Evolutionary conservation across 2,888 invertebrate genomes (phyloP).

Genomic region (Erebia epiphron): DNA sequence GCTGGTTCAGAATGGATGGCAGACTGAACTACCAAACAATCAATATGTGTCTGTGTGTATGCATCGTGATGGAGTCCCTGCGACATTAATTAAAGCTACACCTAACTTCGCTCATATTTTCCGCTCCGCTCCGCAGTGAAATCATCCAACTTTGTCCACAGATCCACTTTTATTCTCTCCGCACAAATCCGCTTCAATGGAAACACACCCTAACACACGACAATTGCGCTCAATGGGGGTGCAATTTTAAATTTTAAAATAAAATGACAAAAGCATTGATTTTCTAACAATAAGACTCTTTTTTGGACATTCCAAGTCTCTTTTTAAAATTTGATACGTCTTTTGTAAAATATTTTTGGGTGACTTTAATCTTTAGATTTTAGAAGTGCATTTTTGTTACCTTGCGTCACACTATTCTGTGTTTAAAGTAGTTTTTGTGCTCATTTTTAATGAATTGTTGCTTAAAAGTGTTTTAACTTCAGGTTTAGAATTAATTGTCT

Average conservation of each 20-base stretch:
- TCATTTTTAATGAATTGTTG: slow-evolving; percentile 35
- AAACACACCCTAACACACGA: slow-evolving; percentile 50
- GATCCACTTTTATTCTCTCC: too few relatives aligned
- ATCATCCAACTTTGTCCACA: too few relatives aligned
- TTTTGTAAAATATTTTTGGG: slow-evolving; percentile 25
- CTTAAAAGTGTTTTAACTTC: slow-evolving; percentile 38
- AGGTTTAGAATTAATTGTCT: slow-evolving; percentile 41
- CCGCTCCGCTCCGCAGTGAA: too few relatives aligned
- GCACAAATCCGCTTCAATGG: too few relatives aligned
- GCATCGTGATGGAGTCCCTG: too few relatives aligned
- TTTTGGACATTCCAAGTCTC: slow-evolving; percentile 37
- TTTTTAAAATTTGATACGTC: slow-evolving; percentile 39
- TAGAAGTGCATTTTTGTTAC: background rate
- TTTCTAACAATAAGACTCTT: slow-evolving; percentile 39
- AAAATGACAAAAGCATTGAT: slow-evolving; percentile 45
- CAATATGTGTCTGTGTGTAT: too few relatives aligned
- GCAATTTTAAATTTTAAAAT: slow-evolving; percentile 58
- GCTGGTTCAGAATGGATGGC: too few relatives aligned
- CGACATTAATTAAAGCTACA: too few relatives aligned
- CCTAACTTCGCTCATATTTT: too few relatives aligned
- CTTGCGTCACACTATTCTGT: background rate
- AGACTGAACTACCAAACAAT: too few relatives aligned
- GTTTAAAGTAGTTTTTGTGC: slow-evolving; percentile 13
- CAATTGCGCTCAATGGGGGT: slow-evolving; percentile 66
- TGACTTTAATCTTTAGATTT: slow-evolving; percentile 32